Evolutionary conservation across 2,797 vertebrate species (phyloP), one percentile per base, ranked within the genome.

Genomic region (Australoheros facetus): DNA sequence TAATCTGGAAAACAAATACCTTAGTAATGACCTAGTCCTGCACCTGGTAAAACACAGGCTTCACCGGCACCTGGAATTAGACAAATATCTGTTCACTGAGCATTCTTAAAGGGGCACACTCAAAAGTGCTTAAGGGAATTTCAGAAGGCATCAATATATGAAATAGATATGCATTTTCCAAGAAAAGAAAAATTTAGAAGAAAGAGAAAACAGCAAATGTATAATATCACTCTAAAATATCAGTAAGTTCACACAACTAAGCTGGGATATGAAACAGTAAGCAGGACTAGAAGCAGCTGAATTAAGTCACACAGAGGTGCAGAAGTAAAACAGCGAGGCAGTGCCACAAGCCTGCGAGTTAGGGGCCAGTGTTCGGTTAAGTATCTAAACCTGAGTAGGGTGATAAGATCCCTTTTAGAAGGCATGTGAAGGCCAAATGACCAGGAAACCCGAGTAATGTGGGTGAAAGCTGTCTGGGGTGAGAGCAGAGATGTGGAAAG

Each of bases 1-100:
- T 93, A 93, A 95, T 95, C 95, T 92, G 90, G 85, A 96, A 95
- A 95, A 95, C 94, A 96, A 96, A 96, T 95, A 95, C 89, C 91
- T 94, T 77, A 85, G 91, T 94, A 95, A 95, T 95, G 94, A 95
- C 94, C 91, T 81, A 86, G 90, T 81, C 82, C 70, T 88, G 91
- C 95, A 96, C 95, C 95, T 95, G 95, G 94, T 95, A 94, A 95
- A 95, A 95, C 93, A 94, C 88, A 92, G 91, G 91, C 79, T 90
- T 92, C 88, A 82, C 88, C 83, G 88, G 83, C 95, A 96, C 94
- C 93, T 96, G 93, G 92, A 95, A 94, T 94, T 92, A 95, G 91
- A 93, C 85, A 92, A 92, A 94, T 93, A 93, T 91, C 85, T 86
- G 79, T 75, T 75, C 0, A 83, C 88, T 86, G 87, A 86, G 77